These are phyloP conservation scores for Lysiphlebus fabarum DNA, from an alignment of 1,140 invertebrate genomes.

Conservation along the genomic window DNA sequence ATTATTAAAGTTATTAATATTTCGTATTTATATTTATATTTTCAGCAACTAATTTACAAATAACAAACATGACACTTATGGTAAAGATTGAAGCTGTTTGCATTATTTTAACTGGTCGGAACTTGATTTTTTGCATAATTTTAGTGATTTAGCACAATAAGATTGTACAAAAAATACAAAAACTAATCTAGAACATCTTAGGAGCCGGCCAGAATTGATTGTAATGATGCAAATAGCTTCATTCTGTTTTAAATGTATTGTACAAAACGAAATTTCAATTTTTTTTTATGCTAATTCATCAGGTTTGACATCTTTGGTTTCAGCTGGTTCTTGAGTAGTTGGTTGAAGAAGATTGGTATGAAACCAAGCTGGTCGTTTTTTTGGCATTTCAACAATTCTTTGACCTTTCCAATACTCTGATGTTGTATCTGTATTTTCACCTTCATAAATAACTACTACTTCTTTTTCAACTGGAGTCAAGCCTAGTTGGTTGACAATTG, in stretches of 20 bases:
- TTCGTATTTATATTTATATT: too few relatives aligned
- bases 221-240: too few relatives aligned
- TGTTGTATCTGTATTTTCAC: slow-evolving; percentile 62
- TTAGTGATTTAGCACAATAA: too few relatives aligned
- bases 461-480: slow-evolving; percentile 75
- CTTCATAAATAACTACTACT: slow-evolving; percentile 79
- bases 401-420: slow-evolving; percentile 61
- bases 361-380: slow-evolving; percentile 74
- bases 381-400: slow-evolving; percentile 71
- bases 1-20: too few relatives aligned
- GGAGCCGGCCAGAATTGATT: too few relatives aligned
- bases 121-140: too few relatives aligned
- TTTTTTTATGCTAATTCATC: slow-evolving; percentile 63
- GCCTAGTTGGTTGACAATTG: slow-evolving; percentile 68
- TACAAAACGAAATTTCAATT: slow-evolving; percentile 4
- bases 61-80: too few relatives aligned
- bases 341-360: slow-evolving; percentile 77
- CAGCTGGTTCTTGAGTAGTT: slow-evolving; percentile 64
- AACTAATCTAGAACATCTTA: too few relatives aligned
- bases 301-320: slow-evolving; percentile 69
- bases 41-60: too few relatives aligned
- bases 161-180: too few relatives aligned
- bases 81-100: too few relatives aligned
- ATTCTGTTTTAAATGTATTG: background rate
- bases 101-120: too few relatives aligned